phyloP scores from a whole-genome alignment of 2,888 invertebrate species.

The Phragmatobia fuliginosa region DNA sequence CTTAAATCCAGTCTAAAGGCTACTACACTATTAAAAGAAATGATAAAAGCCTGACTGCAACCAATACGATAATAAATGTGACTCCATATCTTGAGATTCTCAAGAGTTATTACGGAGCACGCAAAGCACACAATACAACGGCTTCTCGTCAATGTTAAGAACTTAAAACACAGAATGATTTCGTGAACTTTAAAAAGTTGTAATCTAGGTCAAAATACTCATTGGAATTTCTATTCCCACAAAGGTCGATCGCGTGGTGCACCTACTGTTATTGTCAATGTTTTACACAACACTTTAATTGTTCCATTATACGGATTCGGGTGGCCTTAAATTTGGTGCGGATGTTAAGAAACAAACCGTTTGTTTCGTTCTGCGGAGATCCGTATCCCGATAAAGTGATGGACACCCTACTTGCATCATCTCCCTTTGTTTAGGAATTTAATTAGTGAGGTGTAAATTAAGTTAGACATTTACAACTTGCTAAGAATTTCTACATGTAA shows the following conservation, averaged over 20 bases:
- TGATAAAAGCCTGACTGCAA: no score
- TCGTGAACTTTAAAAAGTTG: constrained; percentile 32
- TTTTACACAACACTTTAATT: constrained; percentile 63
- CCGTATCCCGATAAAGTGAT: constrained; percentile 43
- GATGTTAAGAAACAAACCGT: constrained; percentile 60
- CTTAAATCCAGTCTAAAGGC: no score
- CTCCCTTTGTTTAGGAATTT: constrained; percentile 44
- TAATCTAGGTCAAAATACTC: constrained; percentile 30
- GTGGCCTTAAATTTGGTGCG: constrained; percentile 56
- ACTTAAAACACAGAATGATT: constrained; percentile 4
- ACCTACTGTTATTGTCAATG: constrained; percentile 59
- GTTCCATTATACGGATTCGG: constrained; percentile 61
- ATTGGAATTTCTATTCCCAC: constrained; percentile 31
- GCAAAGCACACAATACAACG: neutral
- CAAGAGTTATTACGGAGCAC: neutral
- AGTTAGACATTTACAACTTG: neutral
- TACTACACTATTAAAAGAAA: no score
- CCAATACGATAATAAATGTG: neutral
- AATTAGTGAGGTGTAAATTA: constrained; percentile 27
- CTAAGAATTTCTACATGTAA: neutral
- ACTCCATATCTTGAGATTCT: neutral
- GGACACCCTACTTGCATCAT: constrained; percentile 50
- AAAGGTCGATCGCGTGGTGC: constrained; percentile 47
- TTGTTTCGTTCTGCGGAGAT: constrained; percentile 47
- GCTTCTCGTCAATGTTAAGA: neutral